Evolutionary conservation across 2,888 invertebrate genomes (phyloP).

Genomic region (Malacosoma neustria): DNA sequence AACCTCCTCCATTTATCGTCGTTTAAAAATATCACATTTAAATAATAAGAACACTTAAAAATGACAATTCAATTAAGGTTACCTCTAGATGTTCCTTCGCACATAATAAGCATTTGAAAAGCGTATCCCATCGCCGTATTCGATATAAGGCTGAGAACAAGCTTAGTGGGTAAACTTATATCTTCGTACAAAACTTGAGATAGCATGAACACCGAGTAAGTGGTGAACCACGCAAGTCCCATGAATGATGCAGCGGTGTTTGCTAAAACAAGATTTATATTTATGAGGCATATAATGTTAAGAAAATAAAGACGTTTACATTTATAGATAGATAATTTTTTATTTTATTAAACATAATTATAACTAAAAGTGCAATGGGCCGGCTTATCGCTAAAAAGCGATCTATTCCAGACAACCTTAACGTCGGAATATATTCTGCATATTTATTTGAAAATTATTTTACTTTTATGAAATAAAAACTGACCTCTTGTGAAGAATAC

Average conservation of each 20-base stretch:
- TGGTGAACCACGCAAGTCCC: conserved; percentile 85
- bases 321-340: too few species aligned
- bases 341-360: not conserved
- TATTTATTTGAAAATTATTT: too few species aligned
- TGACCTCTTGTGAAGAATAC: conserved; percentile 87
- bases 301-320: too few species aligned
- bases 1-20: too few species aligned
- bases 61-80: conserved; percentile 8
- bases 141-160: conserved; percentile 79
- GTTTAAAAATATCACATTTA: too few species aligned
- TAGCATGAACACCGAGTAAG: conserved; percentile 84
- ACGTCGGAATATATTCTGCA: too few species aligned
- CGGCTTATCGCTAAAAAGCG: too few species aligned
- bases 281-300: too few species aligned
- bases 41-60: too few species aligned
- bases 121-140: conserved; percentile 90
- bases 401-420: too few species aligned
- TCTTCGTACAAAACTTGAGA: conserved; percentile 80
- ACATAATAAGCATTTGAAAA: conserved; percentile 83
- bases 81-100: conserved; percentile 83
- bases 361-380: not conserved
- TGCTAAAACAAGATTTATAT: too few species aligned
- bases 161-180: conserved; percentile 73
- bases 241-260: conserved; percentile 88
- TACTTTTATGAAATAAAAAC: too few species aligned